Percentiles rank a stretch among this genome's conserved stretches.
These are phyloP conservation scores for Listrodromus nycthemerus DNA, from an alignment of 2,888 invertebrate species.

Conservation along the genomic window DNA sequence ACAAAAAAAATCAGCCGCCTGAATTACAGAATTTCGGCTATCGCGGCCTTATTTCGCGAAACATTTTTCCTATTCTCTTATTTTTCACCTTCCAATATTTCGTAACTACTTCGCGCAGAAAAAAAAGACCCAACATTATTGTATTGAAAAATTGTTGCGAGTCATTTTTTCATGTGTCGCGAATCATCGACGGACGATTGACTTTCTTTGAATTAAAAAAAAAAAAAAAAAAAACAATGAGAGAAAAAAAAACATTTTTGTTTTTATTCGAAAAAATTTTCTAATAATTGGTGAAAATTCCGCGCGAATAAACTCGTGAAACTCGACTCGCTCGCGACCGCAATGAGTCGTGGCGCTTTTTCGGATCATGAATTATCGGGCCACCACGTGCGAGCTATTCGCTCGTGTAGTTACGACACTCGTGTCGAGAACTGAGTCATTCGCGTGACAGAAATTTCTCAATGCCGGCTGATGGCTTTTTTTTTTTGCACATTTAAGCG, in stretches of 20 bases:
- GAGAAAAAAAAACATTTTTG: too few relatives aligned
- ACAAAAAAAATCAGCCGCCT: too few relatives aligned
- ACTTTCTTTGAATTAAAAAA: too few relatives aligned
- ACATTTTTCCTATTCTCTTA: not conserved
- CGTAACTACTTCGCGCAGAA: not conserved
- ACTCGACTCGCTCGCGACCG: slow-evolving; percentile 5
- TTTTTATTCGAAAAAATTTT: too few relatives aligned
- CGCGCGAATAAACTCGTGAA: not conserved
- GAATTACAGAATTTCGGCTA: slow-evolving; percentile 63
- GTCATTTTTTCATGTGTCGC: not conserved
- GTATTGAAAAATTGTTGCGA: too few relatives aligned
- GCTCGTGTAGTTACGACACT: slow-evolving; percentile 45
- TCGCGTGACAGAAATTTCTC: slow-evolving; percentile 10
- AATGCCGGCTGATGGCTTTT: not conserved
- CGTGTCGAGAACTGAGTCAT: slow-evolving; percentile 70
- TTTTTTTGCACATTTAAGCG: not conserved
- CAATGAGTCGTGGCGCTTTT: slow-evolving; percentile 16
- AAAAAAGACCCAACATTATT: too few relatives aligned
- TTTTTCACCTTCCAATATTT: not conserved
- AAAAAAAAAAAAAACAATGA: too few relatives aligned
- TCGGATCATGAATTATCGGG: not conserved
- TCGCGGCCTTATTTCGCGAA: slow-evolving; percentile 63
- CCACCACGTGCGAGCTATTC: slow-evolving; percentile 53
- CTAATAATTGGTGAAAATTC: too few relatives aligned
- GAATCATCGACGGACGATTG: too few relatives aligned